Percentiles rank a stretch among this genome's conserved stretches.
Evolutionary conservation across 2,888 invertebrate genomes (phyloP).

Genomic region (Troilus luridus): DNA sequence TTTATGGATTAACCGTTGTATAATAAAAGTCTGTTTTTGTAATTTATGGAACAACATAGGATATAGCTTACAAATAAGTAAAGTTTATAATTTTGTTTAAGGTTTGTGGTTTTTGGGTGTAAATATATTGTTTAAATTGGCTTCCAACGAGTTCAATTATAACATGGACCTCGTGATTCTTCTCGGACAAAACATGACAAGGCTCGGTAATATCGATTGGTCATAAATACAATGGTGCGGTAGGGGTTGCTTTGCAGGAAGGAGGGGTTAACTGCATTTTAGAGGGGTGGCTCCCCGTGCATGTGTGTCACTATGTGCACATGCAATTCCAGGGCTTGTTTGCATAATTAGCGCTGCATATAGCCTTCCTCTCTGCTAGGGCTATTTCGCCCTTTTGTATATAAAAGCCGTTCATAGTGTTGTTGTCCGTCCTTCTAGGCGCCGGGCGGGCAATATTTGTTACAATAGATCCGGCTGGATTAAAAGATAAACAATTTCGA

Average conservation of each 20-base stretch:
- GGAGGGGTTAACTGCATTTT: constrained; percentile 51
- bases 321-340: constrained; percentile 57
- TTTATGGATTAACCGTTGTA: too few species aligned
- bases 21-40: too few species aligned
- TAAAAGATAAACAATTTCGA: neutral
- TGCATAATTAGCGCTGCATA: constrained; percentile 53
- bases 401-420: constrained; percentile 28
- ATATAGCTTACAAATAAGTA: too few species aligned
- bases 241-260: constrained; percentile 38
- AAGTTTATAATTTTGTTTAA: neutral
- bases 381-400: constrained; percentile 43
- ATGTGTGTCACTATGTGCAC: constrained; percentile 53
- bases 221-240: constrained; percentile 55
- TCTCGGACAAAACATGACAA: constrained; percentile 7
- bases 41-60: too few species aligned
- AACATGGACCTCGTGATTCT: neutral
- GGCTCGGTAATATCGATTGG: constrained; percentile 49
- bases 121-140: neutral
- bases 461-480: neutral
- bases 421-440: neutral
- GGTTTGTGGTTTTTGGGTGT: neutral
- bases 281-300: constrained; percentile 45
- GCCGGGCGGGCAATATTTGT: neutral
- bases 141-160: neutral
- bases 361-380: neutral